These are phyloP conservation scores for Colostygia pectinataria DNA, from an alignment of 2,888 invertebrate genomes.

Conservation along the genomic window DNA sequence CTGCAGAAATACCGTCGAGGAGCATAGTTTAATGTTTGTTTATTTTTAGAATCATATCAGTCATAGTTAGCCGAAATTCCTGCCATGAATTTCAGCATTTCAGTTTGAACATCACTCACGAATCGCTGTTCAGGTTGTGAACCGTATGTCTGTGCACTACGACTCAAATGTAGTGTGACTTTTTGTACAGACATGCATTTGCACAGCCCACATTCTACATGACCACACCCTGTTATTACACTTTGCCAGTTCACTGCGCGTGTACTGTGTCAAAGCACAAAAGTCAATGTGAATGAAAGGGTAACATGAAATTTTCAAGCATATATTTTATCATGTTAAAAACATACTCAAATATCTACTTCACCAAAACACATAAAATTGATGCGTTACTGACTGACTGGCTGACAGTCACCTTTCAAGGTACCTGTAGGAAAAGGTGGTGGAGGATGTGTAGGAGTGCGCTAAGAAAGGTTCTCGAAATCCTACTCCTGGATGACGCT, in stretches of 20 bases:
- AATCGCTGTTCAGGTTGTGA: background rate
- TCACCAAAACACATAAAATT: too few species aligned
- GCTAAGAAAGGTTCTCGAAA: too few species aligned
- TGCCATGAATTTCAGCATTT: conserved; percentile 1
- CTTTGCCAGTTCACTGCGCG: conserved; percentile 38
- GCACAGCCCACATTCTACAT: conserved; percentile 40
- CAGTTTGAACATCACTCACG: background rate
- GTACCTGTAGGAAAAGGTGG: too few species aligned
- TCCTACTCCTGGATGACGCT: too few species aligned
- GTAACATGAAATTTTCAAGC: conserved; percentile 19
- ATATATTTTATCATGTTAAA: too few species aligned
- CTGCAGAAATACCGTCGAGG: too few species aligned
- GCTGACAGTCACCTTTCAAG: too few species aligned
- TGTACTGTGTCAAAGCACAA: conserved; percentile 45
- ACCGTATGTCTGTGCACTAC: conserved; percentile 1
- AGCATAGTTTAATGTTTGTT: background rate
- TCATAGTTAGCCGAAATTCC: background rate
- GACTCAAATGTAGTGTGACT: conserved; percentile 11
- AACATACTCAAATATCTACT: too few species aligned
- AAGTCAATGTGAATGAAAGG: conserved; percentile 40
- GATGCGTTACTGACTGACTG: too few species aligned
- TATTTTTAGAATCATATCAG: background rate
- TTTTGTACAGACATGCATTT: conserved; percentile 21
- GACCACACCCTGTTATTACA: conserved; percentile 49
- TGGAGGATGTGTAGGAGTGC: too few species aligned